phyloP scores from a whole-genome alignment of 2,888 invertebrate species.

The Aleiodes testaceus region DNA sequence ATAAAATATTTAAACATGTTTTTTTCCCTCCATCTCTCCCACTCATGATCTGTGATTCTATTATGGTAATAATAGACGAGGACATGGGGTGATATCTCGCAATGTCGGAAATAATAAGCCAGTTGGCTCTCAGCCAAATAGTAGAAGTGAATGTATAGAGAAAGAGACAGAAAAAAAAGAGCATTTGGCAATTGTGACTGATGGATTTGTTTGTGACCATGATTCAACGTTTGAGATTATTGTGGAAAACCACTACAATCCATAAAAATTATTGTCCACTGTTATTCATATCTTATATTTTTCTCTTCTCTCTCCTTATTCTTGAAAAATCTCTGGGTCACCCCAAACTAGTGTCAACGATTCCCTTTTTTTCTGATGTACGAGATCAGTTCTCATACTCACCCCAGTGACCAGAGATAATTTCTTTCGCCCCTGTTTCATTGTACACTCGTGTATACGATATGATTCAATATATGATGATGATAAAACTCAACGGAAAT shows the following conservation, averaged over 20 bases:
- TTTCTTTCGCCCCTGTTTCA: background rate
- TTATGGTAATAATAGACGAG: slow-evolving; percentile 14
- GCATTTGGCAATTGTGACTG: slow-evolving; percentile 53
- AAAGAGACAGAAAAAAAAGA: background rate
- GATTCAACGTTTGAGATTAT: slow-evolving; percentile 48
- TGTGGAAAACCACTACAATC: slow-evolving; percentile 28
- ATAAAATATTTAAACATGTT: slow-evolving; percentile 16
- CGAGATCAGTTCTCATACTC: too few relatives aligned
- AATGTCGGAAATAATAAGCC: slow-evolving; percentile 63
- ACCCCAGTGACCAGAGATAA: too few relatives aligned
- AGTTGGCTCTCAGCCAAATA: slow-evolving; percentile 64
- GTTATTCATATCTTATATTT: slow-evolving; percentile 14
- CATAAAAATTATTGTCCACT: too few relatives aligned
- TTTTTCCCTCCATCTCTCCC: background rate
- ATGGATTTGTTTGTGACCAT: slow-evolving; percentile 64
- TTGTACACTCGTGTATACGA: slow-evolving; percentile 7
- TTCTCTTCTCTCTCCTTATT: background rate
- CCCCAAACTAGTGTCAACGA: too few relatives aligned
- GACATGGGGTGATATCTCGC: slow-evolving; percentile 54
- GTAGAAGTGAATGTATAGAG: slow-evolving; percentile 12
- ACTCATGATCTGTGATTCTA: too few relatives aligned
- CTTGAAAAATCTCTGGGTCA: too few relatives aligned
- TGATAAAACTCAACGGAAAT: too few relatives aligned
- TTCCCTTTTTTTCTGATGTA: too few relatives aligned
- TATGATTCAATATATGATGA: too few relatives aligned